A percentile compares a stretch with the other conserved stretches of the same genome.
Conservation (phyloP, 2,113 vertebrate genomes). For the Corapipo altera region DNA sequence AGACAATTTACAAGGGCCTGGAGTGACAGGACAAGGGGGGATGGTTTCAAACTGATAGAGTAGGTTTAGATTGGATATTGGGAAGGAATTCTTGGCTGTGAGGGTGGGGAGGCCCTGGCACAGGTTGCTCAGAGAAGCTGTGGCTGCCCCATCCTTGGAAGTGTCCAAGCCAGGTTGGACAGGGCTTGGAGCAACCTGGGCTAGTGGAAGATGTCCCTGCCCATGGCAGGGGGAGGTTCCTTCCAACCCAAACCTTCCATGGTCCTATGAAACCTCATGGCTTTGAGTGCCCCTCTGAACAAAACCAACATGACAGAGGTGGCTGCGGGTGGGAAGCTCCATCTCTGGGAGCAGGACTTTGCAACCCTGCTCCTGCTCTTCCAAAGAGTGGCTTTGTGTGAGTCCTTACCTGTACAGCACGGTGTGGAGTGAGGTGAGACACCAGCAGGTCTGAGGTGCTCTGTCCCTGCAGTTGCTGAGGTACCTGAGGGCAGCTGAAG, state of each 20-base stretch:
- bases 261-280: not conserved
- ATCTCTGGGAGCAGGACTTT: not conserved
- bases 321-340: not conserved
- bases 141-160: not conserved
- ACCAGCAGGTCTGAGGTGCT: not conserved
- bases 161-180: rapidly evolving
- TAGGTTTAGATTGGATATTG: not conserved
- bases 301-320: not conserved
- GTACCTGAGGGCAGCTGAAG: not conserved
- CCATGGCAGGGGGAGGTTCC: not conserved
- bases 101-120: not conserved
- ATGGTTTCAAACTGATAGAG: not conserved
- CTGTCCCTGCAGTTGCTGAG: not conserved
- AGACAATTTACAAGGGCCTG: not conserved
- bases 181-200: rapidly evolving
- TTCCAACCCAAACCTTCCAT: not conserved
- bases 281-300: not conserved
- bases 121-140: not conserved
- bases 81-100: too few relatives aligned
- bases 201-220: not conserved
- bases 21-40: not conserved
- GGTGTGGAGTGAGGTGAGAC: not conserved
- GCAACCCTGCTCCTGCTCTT: not conserved
- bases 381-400: not conserved
- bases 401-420: not conserved